Evolutionary conservation across 2,888 invertebrate genomes (phyloP).

Genomic region (Lasioglossum villosulum): DNA sequence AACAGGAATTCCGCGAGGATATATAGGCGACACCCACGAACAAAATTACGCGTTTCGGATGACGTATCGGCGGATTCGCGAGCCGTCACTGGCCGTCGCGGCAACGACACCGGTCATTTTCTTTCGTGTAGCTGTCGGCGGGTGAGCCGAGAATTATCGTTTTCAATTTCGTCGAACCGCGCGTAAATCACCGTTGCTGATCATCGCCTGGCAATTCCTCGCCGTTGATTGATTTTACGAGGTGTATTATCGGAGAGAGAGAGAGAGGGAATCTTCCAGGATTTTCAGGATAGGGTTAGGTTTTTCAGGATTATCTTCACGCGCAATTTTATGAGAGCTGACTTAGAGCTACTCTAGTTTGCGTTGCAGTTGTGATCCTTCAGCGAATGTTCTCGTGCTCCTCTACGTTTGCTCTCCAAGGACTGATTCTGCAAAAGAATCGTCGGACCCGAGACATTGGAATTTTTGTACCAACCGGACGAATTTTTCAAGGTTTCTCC

Average conservation of each 20-base stretch:
- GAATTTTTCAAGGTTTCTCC: neutral
- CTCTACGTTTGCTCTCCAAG: too few relatives aligned
- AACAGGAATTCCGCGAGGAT: slow-evolving; percentile 31
- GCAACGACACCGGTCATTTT: slow-evolving; percentile 27
- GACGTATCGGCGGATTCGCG: slow-evolving; percentile 10
- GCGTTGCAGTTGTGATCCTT: neutral
- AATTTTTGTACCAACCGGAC: neutral
- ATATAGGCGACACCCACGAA: neutral
- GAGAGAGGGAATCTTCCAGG: neutral
- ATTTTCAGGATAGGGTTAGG: too few relatives aligned
- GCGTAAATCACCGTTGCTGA: slow-evolving; percentile 28
- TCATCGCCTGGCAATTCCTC: neutral
- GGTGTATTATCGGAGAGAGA: neutral
- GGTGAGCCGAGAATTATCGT: slow-evolving; percentile 25
- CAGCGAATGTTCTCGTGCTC: neutral
- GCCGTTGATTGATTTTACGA: slow-evolving; percentile 5
- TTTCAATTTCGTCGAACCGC: slow-evolving; percentile 28
- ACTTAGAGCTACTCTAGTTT: neutral
- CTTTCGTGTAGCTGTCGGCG: slow-evolving; percentile 8
- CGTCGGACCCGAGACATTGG: slow-evolving; percentile 17
- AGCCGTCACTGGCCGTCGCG: slow-evolving; percentile 2
- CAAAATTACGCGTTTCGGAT: slow-evolving; percentile 22
- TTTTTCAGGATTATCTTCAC: neutral
- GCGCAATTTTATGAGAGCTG: too few relatives aligned
- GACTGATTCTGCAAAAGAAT: neutral